Evolutionary conservation across 1,140 invertebrate genomes (phyloP).

Genomic region (Drosophila athabasca): DNA sequence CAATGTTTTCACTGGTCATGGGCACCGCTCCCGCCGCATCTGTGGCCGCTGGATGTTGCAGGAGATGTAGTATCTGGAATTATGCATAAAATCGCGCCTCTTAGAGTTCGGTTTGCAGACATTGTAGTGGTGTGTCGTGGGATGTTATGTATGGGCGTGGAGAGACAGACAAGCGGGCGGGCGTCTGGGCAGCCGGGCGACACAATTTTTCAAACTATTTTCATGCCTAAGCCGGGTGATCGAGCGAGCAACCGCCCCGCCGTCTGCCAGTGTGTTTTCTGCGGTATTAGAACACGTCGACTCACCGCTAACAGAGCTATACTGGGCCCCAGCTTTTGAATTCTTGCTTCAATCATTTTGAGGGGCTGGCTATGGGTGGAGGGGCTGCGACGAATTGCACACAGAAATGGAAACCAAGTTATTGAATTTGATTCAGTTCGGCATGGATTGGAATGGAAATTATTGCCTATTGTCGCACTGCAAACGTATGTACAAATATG

Average conservation of each 20-base stretch:
- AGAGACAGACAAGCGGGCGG: background rate
- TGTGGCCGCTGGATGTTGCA: conserved; percentile 48
- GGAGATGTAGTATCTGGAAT: conserved; percentile 60
- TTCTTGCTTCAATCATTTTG: conserved; percentile 62
- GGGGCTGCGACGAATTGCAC: conserved; percentile 32
- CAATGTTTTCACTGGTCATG: conserved; percentile 91
- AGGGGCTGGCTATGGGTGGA: conserved; percentile 31
- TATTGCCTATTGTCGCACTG: conserved; percentile 25
- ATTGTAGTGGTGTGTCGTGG: background rate
- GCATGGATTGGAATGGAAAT: conserved; percentile 65
- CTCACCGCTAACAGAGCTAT: conserved; percentile 69
- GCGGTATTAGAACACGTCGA: conserved; percentile 64
- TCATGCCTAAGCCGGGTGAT: background rate
- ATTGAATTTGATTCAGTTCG: conserved; percentile 49
- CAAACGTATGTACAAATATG: conserved; percentile 45
- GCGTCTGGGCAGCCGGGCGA: too few species aligned
- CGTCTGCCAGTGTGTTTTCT: too few species aligned
- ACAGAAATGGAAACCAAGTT: conserved; percentile 41
- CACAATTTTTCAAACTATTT: background rate
- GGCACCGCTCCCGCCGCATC: conserved; percentile 88
- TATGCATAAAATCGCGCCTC: conserved; percentile 1
- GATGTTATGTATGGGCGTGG: background rate
- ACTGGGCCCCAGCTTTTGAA: conserved; percentile 58
- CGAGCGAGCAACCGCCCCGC: background rate
- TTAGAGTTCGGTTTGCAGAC: background rate